phyloP scores from a whole-genome alignment of 2,888 invertebrate genomes.

The Cephus nigrinus region DNA sequence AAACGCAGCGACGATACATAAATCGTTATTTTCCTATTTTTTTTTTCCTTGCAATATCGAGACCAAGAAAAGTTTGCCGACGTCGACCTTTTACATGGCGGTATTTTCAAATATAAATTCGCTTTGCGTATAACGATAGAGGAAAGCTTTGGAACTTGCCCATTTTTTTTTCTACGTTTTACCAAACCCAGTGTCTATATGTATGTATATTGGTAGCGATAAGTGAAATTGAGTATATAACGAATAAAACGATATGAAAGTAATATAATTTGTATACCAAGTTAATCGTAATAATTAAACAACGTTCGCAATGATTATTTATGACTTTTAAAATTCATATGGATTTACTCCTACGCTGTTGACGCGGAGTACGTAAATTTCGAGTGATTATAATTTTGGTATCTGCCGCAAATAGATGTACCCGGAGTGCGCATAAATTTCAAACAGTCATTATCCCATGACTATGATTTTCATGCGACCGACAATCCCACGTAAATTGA shows the following conservation, averaged over 20 bases:
- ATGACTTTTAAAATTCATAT: neutral
- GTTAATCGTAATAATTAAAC: too few relatives aligned
- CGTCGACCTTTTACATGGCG: neutral
- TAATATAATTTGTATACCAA: too few relatives aligned
- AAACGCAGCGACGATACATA: slow-evolving; percentile 18
- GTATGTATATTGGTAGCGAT: neutral
- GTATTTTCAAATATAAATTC: slow-evolving; percentile 12
- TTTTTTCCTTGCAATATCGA: neutral
- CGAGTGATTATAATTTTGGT: neutral
- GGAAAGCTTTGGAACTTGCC: neutral
- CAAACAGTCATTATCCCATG: neutral
- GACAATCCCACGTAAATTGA: neutral
- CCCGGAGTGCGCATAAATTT: neutral
- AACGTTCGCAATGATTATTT: neutral
- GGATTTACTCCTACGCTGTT: neutral
- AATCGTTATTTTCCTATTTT: neutral
- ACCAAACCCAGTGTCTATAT: neutral
- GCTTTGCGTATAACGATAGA: neutral
- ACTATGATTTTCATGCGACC: neutral
- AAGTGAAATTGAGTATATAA: neutral
- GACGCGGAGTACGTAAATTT: neutral
- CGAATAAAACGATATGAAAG: neutral
- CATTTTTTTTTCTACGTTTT: neutral
- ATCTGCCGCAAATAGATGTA: neutral
- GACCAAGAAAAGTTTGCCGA: neutral